Conservation (phyloP, 2,797 vertebrate species). For the Melanotaenia maccullochi region DNA sequence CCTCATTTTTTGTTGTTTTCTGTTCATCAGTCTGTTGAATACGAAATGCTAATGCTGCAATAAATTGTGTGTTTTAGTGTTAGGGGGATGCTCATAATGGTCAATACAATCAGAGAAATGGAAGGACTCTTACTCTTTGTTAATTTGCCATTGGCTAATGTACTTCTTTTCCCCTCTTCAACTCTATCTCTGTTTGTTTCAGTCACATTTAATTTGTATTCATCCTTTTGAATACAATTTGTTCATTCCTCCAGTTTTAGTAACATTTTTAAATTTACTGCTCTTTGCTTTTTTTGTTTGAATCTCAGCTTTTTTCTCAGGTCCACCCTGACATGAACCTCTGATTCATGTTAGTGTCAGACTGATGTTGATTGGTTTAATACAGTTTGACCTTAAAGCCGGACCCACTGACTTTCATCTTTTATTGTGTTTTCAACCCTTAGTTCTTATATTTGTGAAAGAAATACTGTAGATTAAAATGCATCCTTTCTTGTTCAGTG, state of each 20-base stretch:
- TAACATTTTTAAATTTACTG: slow-evolving; percentile 13
- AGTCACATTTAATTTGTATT: slow-evolving; percentile 4
- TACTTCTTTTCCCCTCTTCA: slow-evolving; percentile 31
- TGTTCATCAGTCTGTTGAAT: slow-evolving; percentile 59
- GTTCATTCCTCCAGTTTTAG: slow-evolving; percentile 21
- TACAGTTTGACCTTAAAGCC: background rate
- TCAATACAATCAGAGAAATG: slow-evolving; percentile 63
- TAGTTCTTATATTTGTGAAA: background rate
- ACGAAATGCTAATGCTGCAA: slow-evolving; percentile 58
- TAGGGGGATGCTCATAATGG: slow-evolving; percentile 48
- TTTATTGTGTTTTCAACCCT: background rate
- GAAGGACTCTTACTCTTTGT: slow-evolving; percentile 53
- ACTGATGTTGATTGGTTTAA: slow-evolving; percentile 15
- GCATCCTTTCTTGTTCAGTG: background rate
- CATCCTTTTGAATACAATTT: slow-evolving; percentile 24
- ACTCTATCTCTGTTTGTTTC: slow-evolving; percentile 16
- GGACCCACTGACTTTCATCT: background rate
- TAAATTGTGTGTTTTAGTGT: slow-evolving; percentile 56
- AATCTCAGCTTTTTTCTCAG: background rate
- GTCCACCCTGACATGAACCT: background rate
- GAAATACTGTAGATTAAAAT: background rate
- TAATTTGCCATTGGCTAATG: slow-evolving; percentile 62
- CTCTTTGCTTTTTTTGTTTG: background rate
- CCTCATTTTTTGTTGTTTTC: slow-evolving; percentile 34
- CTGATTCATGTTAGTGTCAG: slow-evolving; percentile 7